Percentiles rank a stretch among this genome's conserved stretches.
phyloP scores from a whole-genome alignment of 2,888 invertebrate species.

The Glaucopsyche alexis region DNA sequence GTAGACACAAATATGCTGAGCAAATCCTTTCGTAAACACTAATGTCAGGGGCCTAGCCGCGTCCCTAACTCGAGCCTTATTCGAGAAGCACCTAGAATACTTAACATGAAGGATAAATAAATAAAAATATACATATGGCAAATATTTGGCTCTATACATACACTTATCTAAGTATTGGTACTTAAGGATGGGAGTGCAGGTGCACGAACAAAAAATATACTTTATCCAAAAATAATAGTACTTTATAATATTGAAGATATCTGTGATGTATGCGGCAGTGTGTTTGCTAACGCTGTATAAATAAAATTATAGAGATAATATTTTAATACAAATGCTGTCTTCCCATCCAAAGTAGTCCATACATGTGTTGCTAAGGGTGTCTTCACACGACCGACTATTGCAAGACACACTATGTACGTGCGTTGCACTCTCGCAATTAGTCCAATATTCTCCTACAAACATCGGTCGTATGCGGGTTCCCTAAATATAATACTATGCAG shows the following conservation, averaged over 20 bases:
- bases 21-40: slow-evolving; percentile 55
- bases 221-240: slow-evolving; percentile 19
- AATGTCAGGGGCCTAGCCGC: slow-evolving; percentile 35
- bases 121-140: slow-evolving; percentile 74
- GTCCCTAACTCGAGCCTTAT: slow-evolving; percentile 19
- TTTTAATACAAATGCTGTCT: neutral
- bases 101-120: slow-evolving; percentile 59
- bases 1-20: slow-evolving; percentile 70
- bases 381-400: neutral
- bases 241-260: neutral
- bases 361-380: neutral
- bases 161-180: slow-evolving; percentile 54
- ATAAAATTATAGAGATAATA: neutral
- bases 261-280: slow-evolving; percentile 9
- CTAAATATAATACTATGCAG: neutral
- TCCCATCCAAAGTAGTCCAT: slow-evolving; percentile 1
- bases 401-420: neutral
- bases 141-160: slow-evolving; percentile 76
- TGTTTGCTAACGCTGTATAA: slow-evolving; percentile 11
- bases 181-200: slow-evolving; percentile 29
- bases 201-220: slow-evolving; percentile 9
- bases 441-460: neutral
- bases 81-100: slow-evolving; percentile 45
- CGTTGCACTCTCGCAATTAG: too few relatives aligned
- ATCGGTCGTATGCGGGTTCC: neutral